Evolutionary conservation across 2,888 invertebrate species (phyloP).

Genomic region (Ctena decussata): DNA sequence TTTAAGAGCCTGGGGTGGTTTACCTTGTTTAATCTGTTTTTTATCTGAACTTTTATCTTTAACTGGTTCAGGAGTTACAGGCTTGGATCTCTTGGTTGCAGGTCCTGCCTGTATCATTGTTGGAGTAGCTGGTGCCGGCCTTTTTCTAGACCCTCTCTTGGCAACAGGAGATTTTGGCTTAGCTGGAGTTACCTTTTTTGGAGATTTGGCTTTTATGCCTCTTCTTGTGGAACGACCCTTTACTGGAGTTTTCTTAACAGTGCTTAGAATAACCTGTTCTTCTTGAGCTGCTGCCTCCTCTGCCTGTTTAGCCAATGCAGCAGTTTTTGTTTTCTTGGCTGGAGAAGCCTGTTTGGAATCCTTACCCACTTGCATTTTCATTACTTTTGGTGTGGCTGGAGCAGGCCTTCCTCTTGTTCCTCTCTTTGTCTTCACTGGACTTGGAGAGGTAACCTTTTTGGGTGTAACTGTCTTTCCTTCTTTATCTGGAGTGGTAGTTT

Average conservation of each 20-base stretch:
- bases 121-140: conserved; percentile 15
- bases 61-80: background rate
- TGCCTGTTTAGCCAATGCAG: background rate
- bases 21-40: no score
- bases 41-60: background rate
- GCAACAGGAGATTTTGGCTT: background rate
- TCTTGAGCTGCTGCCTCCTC: no score
- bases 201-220: background rate
- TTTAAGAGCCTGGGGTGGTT: no score
- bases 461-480: background rate
- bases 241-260: conserved; percentile 19
- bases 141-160: background rate
- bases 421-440: background rate
- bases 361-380: background rate
- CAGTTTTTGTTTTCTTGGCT: background rate
- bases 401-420: conserved; percentile 1
- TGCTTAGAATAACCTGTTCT: no score
- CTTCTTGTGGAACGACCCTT: conserved; percentile 13
- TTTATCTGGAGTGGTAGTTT: background rate
- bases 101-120: background rate
- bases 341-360: background rate
- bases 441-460: background rate
- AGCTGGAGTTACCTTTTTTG: background rate
- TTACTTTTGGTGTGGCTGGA: conserved; percentile 17
- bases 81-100: background rate